Base-by-base conservation (phyloP, 1,140 invertebrate genomes). In the Drosophila saltans region DNA sequence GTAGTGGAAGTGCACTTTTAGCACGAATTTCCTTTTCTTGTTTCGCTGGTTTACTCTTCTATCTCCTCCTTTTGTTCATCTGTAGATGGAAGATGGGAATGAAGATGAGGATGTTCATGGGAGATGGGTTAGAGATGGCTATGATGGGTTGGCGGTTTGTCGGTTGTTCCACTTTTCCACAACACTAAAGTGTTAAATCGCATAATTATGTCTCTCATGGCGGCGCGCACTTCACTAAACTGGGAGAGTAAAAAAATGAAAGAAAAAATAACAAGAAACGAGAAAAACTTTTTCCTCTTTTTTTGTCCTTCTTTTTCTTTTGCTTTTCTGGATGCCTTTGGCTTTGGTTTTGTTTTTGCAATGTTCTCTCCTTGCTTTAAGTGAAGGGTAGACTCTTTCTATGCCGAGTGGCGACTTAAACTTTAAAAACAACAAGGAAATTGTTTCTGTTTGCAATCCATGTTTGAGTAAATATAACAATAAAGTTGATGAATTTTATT, bases 131-230 rank as follows among this genome's bases (percentile, higher is more conserved):
- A 16, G 16, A 16, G 16, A 45, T 16, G 43, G n/a, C 43, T 21
- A 57, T 26, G 56, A 45, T 33, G 45, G 9, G 16, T 16, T 36
- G 41, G 26, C 30, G 26, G 55, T 40, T 67, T 55, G 75, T 70
- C 64, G 83, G 59, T 72, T 75, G 76, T 67, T 75, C 77, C 77
- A 84, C 77, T 89, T 88, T 77, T 69, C 66, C 78, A 39, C 41
- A 59, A 66, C 81, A 78, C 81, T 81, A 85, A 88, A 88, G 84
- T 89, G 84, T 88, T 88, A 88, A 89, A 88, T 81, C 84, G 84
- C 84, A 89, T 88, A 88, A 88, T 88, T 89, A 88, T 88, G 84
- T 89, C 83, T 88, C 83, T 88, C 77, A 83, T 89, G 70, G 84
- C 73, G 80, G 84, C 73, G 80, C 56, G 70, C 84, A 89, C 83